Evolutionary conservation across 2,888 invertebrate species (phyloP).

Genomic region (Lasioglossum figueresi): DNA sequence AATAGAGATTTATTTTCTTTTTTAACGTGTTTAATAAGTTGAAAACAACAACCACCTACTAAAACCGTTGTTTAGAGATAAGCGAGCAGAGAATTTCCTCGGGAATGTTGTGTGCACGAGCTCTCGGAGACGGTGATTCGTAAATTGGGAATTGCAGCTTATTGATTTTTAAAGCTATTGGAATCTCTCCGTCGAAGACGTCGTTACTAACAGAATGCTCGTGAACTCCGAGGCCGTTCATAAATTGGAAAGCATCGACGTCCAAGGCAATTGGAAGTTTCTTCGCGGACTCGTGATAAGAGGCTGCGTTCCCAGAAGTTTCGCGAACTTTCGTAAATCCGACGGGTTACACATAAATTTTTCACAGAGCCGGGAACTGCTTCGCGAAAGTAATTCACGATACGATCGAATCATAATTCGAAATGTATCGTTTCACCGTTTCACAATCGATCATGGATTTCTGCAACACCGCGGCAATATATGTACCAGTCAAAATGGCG

Average conservation of each 20-base stretch:
- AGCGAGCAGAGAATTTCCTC: neutral
- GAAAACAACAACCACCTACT: no score
- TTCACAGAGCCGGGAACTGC: neutral
- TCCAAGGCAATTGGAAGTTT: slow-evolving; percentile 8
- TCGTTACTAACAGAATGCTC: neutral
- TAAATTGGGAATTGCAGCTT: slow-evolving; percentile 3
- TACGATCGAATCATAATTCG: neutral
- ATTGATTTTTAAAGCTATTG: slow-evolving; percentile 15
- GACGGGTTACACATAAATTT: neutral
- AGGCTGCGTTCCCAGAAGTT: neutral
- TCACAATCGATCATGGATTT: neutral
- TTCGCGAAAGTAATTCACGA: neutral
- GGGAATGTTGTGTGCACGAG: neutral
- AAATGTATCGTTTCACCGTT: neutral
- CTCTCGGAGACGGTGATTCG: neutral
- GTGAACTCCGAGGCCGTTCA: slow-evolving; percentile 5
- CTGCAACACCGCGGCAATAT: neutral
- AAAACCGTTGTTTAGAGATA: neutral
- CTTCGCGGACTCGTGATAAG: neutral
- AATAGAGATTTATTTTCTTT: no score
- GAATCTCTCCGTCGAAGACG: neutral
- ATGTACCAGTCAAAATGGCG: neutral
- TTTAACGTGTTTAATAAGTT: no score
- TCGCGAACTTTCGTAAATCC: neutral
- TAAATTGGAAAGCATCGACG: slow-evolving; percentile 18